Evolutionary conservation across 1,140 invertebrate species (phyloP).

Genomic region (Platorchestia sp.): DNA sequence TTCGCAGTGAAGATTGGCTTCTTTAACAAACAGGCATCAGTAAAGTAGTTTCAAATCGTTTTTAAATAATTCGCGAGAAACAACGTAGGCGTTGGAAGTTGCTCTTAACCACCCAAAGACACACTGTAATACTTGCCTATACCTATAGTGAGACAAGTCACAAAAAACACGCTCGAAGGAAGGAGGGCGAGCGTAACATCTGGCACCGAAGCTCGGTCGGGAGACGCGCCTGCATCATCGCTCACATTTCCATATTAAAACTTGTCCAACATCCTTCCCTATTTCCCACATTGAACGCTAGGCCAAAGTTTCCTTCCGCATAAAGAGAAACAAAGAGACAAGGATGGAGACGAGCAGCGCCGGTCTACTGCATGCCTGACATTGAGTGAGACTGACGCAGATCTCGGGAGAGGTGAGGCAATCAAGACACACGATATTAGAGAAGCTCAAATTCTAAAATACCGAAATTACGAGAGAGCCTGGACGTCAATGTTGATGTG

Average conservation of each 20-base stretch:
- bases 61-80: neutral
- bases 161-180: neutral
- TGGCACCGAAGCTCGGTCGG: neutral
- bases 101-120: neutral
- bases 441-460: neutral
- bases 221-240: neutral
- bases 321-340: conserved; percentile 26
- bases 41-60: neutral
- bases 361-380: neutral
- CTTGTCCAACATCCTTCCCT: conserved; percentile 19
- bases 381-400: neutral
- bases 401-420: neutral
- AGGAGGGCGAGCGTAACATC: conserved; percentile 9
- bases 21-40: neutral
- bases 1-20: neutral
- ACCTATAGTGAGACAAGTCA: neutral
- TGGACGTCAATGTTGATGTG: neutral
- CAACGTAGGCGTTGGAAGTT: neutral
- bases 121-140: neutral
- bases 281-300: conserved; percentile 10
- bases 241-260: conserved; percentile 36
- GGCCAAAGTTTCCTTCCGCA: conserved; percentile 3
- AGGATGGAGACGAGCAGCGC: neutral
- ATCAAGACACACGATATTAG: neutral
- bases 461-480: neutral